Evolutionary conservation across 2,797 vertebrate genomes (phyloP), one percentile per base, ranked within the genome.

Genomic region (Schizopygopsis malacanthus): DNA sequence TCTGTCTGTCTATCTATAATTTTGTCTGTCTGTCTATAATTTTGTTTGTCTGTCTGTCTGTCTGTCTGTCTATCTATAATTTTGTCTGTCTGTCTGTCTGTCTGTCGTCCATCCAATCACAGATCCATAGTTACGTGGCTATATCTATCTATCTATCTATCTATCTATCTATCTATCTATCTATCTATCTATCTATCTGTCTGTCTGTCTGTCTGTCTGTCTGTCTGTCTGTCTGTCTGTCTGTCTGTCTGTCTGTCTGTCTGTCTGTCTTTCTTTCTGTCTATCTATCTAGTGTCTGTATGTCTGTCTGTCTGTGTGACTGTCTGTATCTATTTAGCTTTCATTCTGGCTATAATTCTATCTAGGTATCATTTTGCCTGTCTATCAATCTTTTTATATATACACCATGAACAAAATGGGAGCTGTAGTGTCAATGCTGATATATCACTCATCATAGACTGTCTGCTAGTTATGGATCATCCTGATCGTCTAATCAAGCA

Each of bases 401-500:
- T 65, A 65, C 61, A 65, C 61, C 20, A 6, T 76, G 18, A 22
- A 56, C 28, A 76, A 45, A 70, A 79, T 59, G 25, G 12, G 25
- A 61, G 76, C 41, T 13, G 11, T 59, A 47, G 50, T 71, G 41
- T 61, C 75, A 84, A n/a, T 33, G 63, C 63, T 79, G 63, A 45
- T 70, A n/a, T 33, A 79, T 28, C 28, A 28, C 50, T 80, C 22
- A 54, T 50, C 79, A 84, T 78, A 71, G 69, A 80, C 43, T 73
- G 71, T 72, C 79, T 76, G 61, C 79, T 52, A 76, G 81, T 71
- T 65, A 63, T 37, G 7, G 59, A 37, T 81, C 43, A 77, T 37
- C n/a, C 43, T 56, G 80, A 73, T 79, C 28, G 12, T 63, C 45
- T 82, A 86, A 88, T 88, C 81, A 88, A 75, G 85, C 43, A 61